These are phyloP conservation scores for Nephrotoma flavescens DNA, from an alignment of 2,888 invertebrate genomes.

Conservation along the genomic window DNA sequence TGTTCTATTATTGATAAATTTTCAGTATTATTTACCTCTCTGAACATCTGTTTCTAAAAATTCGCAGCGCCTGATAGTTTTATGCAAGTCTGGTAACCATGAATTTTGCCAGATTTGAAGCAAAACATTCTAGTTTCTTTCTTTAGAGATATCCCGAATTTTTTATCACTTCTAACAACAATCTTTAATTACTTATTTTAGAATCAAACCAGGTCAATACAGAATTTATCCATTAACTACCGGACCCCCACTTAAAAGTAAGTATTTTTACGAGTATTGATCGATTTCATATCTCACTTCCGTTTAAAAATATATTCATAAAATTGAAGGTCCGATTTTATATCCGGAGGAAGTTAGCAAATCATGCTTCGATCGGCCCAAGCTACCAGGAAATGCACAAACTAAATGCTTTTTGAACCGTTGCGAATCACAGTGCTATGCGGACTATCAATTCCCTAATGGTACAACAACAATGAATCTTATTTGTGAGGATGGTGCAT, in stretches of 20 bases:
- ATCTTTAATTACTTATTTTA: neutral
- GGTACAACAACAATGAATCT: conserved; percentile 33
- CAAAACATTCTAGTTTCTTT: too few relatives aligned
- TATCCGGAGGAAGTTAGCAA: neutral
- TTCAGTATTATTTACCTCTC: too few relatives aligned
- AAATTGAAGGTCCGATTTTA: neutral
- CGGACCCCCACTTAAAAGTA: neutral
- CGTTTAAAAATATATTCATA: neutral
- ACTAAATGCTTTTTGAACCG: conserved; percentile 30
- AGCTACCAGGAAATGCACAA: conserved; percentile 23
- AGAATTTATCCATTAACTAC: neutral
- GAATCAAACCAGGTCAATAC: neutral
- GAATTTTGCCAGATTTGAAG: too few relatives aligned
- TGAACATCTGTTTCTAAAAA: too few relatives aligned
- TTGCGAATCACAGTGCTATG: conserved; percentile 36
- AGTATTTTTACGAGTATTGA: neutral
- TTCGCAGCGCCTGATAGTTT: too few relatives aligned
- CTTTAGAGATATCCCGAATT: too few relatives aligned
- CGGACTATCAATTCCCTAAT: conserved; percentile 38
- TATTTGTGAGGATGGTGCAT: conserved; percentile 34
- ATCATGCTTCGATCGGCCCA: conserved; percentile 6
- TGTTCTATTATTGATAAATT: too few relatives aligned
- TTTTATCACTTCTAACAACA: too few relatives aligned
- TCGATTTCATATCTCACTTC: neutral
- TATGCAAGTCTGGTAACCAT: too few relatives aligned